Evolutionary conservation across 2,797 vertebrate species (phyloP).

Genomic region (Merluccius polli): DNA sequence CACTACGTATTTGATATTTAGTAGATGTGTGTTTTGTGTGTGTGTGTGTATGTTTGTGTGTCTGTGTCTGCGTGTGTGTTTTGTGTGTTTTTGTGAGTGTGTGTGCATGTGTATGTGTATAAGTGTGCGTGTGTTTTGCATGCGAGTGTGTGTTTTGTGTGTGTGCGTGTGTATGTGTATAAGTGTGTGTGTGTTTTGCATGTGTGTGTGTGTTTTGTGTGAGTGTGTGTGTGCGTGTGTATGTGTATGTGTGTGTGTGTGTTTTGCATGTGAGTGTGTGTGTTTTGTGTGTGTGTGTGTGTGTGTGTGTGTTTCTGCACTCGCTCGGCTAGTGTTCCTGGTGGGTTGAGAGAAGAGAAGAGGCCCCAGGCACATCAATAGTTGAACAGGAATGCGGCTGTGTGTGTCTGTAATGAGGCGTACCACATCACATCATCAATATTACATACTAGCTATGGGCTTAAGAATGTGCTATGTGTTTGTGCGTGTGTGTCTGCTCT

Average conservation of each 20-base stretch:
- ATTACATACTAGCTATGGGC: constrained; percentile 70
- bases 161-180: background rate
- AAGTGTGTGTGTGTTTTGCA: constrained; percentile 16
- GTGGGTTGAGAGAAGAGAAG: constrained; percentile 55
- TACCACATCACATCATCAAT: constrained; percentile 74
- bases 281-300: constrained; percentile 36
- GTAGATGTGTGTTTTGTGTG: background rate
- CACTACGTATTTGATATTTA: background rate
- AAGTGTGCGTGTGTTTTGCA: too few species aligned
- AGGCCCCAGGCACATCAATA: constrained; percentile 74
- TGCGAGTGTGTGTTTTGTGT: too few species aligned
- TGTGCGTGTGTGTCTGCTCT: constrained; percentile 18
- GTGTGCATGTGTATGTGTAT: too few species aligned
- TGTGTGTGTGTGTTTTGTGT: constrained; percentile 35
- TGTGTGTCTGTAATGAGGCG: constrained; percentile 75
- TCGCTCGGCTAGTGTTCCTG: constrained; percentile 54
- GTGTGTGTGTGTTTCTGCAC: constrained; percentile 33
- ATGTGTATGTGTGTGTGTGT: background rate
- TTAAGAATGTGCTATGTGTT: constrained; percentile 43
- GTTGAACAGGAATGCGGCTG: constrained; percentile 66
- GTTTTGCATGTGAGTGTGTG: constrained; percentile 24
- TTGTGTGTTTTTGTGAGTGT: too few species aligned
- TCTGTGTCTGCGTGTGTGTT: background rate
- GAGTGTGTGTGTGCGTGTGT: constrained; percentile 31
- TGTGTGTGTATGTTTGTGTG: background rate